A percentile compares a stretch with the other conserved stretches of the same genome.
Evolutionary conservation across 2,888 invertebrate genomes (phyloP).

Genomic region (Penaeus monodon): DNA sequence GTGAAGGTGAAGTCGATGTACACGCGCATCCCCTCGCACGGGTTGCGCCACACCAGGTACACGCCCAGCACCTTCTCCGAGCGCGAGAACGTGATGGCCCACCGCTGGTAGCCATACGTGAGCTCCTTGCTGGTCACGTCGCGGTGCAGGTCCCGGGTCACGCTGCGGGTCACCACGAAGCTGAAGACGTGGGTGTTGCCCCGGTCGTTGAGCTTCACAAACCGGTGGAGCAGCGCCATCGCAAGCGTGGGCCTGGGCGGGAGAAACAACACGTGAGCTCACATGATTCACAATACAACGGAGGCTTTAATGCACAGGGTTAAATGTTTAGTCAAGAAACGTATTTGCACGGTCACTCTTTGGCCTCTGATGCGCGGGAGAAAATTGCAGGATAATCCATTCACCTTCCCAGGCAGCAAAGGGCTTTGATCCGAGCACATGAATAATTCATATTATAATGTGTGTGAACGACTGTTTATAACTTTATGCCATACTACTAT

Average conservation of each 20-base stretch:
- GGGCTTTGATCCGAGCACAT: no score
- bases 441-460: no score
- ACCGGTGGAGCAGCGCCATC: slow-evolving; percentile 85
- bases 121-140: slow-evolving; percentile 87
- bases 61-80: slow-evolving; percentile 83
- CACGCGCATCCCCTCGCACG: slow-evolving; percentile 81
- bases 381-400: no score
- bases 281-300: background rate
- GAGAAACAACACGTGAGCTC: background rate
- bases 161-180: slow-evolving; percentile 83
- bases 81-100: slow-evolving; percentile 84
- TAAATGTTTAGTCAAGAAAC: no score
- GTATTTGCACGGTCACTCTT: no score
- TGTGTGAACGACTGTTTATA: no score
- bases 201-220: slow-evolving; percentile 85
- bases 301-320: background rate
- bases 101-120: slow-evolving; percentile 84
- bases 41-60: slow-evolving; percentile 82
- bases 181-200: slow-evolving; percentile 87
- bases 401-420: no score
- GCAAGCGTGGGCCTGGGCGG: background rate
- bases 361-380: no score
- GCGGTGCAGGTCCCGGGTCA: slow-evolving; percentile 82
- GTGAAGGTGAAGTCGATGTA: slow-evolving; percentile 86
- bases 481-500: no score